Percentiles rank a stretch among this genome's conserved stretches.
These are phyloP conservation scores for Perodicticus potto DNA, from an alignment of 2,797 vertebrate species.

Conservation along the genomic window DNA sequence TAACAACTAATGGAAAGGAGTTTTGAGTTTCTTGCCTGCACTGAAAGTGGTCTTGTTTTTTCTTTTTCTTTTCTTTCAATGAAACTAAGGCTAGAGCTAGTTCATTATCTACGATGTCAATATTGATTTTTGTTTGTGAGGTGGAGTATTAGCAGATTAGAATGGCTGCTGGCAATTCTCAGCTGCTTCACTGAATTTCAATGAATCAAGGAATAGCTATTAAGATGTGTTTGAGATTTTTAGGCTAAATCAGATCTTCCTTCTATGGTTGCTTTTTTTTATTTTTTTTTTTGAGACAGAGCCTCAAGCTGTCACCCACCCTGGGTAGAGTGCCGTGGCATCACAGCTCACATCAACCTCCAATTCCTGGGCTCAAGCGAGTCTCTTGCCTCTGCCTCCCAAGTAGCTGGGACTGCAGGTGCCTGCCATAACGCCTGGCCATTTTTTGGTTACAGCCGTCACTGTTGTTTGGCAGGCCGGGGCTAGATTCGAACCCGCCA, in stretches of 20 bases:
- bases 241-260: slow-evolving; percentile 45
- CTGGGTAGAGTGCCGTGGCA: no score
- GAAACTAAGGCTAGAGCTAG: slow-evolving; percentile 42
- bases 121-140: slow-evolving; percentile 72
- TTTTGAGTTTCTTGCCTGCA: not conserved
- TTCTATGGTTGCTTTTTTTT: not conserved
- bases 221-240: slow-evolving; percentile 50
- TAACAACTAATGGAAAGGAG: not conserved
- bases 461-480: no score
- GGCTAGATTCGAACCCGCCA: no score
- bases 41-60: not conserved
- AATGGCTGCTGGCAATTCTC: slow-evolving; percentile 49
- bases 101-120: slow-evolving; percentile 66
- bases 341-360: no score
- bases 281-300: no score
- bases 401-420: no score
- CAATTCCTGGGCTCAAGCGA: no score
- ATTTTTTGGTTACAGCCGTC: no score
- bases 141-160: slow-evolving; percentile 67
- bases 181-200: slow-evolving; percentile 55
- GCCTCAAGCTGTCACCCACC: no score
- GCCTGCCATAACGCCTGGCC: no score
- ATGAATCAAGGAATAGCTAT: slow-evolving; percentile 44
- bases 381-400: no score
- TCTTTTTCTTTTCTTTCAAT: not conserved